Evolutionary conservation across 2,888 invertebrate species (phyloP).

Genomic region (Leucophenga maculata): DNA sequence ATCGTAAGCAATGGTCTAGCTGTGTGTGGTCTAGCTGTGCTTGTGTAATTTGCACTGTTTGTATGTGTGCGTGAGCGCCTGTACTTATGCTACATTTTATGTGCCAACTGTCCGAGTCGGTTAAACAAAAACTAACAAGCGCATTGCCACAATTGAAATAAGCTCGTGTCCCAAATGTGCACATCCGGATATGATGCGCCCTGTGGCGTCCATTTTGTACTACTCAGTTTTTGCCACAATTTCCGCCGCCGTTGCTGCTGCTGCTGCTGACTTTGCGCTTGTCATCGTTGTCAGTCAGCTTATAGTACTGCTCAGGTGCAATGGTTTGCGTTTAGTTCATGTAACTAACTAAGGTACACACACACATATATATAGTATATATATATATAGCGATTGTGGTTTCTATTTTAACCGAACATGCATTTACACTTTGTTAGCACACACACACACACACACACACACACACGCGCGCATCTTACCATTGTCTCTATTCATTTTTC

Average conservation of each 20-base stretch:
- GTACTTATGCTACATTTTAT: neutral
- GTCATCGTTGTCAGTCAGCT: no score
- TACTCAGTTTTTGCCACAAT: no score
- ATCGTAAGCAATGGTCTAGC: constrained; percentile 39
- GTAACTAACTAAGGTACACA: neutral
- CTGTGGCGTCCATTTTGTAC: no score
- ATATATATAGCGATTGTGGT: neutral
- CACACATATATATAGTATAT: no score
- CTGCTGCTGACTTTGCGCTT: no score
- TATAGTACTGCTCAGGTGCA: neutral
- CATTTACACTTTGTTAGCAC: constrained; percentile 25
- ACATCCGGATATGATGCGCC: neutral
- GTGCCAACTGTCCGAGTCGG: neutral
- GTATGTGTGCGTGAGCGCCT: constrained; percentile 29
- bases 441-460: neutral
- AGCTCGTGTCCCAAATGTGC: constrained; percentile 3
- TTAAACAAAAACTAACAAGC: neutral
- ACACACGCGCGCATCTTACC: neutral
- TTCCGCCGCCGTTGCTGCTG: no score
- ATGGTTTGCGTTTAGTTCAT: neutral
- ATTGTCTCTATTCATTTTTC: constrained; percentile 2
- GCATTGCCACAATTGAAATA: constrained; percentile 10
- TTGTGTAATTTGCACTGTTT: constrained; percentile 39
- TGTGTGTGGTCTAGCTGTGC: constrained; percentile 38
- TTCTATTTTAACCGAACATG: constrained; percentile 18